Evolutionary conservation across 1,140 invertebrate genomes (phyloP).

Genomic region (Phymastichus coffea): DNA sequence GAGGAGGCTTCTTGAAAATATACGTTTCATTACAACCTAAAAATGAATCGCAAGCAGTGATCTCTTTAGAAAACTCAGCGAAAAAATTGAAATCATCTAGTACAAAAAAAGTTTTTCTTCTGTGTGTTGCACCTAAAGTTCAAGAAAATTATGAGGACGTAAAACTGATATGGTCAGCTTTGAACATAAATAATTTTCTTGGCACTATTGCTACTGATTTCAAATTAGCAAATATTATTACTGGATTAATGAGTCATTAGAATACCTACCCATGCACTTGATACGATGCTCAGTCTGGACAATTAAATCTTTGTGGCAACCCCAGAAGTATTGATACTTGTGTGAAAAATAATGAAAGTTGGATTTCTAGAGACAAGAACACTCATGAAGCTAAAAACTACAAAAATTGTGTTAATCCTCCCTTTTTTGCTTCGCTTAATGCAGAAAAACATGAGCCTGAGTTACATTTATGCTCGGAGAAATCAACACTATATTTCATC

Average conservation of each 20-base stretch:
- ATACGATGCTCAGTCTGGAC: background rate
- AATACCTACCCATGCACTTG: background rate
- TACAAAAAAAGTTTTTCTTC: constrained; percentile 1
- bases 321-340: background rate
- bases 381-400: background rate
- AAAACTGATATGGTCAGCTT: background rate
- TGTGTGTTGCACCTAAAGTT: background rate
- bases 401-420: constrained; percentile 5
- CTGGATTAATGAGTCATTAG: background rate
- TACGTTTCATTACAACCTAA: background rate
- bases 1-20: background rate
- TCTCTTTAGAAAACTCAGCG: too few species aligned
- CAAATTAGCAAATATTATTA: background rate
- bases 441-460: too few species aligned
- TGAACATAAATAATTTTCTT: background rate
- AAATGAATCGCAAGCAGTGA: background rate
- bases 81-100: background rate
- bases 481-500: too few species aligned
- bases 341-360: background rate
- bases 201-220: background rate
- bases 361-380: background rate
- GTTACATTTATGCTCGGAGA: too few species aligned
- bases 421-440: background rate
- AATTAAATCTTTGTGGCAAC: background rate
- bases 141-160: constrained; percentile 2